phyloP scores from a whole-genome alignment of 2,113 vertebrate genomes.

The Ctenodactylus gundi region DNA sequence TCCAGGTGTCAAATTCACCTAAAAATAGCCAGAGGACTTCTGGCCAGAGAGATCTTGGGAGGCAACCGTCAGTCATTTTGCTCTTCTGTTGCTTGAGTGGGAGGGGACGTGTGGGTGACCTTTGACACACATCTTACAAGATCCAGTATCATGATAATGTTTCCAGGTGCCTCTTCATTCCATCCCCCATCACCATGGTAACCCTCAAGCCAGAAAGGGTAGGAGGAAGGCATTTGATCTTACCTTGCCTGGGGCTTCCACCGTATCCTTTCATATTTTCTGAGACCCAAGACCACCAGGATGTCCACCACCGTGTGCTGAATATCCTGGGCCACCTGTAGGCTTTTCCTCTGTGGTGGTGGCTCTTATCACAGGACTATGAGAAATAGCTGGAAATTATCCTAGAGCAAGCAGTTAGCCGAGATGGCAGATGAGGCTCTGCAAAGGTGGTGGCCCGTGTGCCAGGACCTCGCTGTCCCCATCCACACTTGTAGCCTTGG shows the following conservation, averaged over 20 bases:
- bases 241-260: background rate
- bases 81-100: background rate
- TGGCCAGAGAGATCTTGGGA: background rate
- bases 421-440: background rate
- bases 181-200: constrained; percentile 22
- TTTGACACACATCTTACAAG: background rate
- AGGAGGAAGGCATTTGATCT: constrained; percentile 36
- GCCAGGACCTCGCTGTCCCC: background rate
- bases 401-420: background rate
- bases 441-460: background rate
- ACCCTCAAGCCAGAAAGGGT: constrained; percentile 6
- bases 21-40: background rate
- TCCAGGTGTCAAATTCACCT: background rate
- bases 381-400: background rate
- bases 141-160: background rate
- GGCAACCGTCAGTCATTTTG: background rate
- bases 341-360: background rate
- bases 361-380: background rate
- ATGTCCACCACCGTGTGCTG: background rate
- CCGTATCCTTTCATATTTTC: background rate
- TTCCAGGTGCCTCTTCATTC: background rate
- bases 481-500: background rate
- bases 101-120: background rate
- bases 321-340: background rate
- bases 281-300: background rate